Evolutionary conservation across 2,113 vertebrate genomes (phyloP).

Genomic region (Mormyrus lacerda): DNA sequence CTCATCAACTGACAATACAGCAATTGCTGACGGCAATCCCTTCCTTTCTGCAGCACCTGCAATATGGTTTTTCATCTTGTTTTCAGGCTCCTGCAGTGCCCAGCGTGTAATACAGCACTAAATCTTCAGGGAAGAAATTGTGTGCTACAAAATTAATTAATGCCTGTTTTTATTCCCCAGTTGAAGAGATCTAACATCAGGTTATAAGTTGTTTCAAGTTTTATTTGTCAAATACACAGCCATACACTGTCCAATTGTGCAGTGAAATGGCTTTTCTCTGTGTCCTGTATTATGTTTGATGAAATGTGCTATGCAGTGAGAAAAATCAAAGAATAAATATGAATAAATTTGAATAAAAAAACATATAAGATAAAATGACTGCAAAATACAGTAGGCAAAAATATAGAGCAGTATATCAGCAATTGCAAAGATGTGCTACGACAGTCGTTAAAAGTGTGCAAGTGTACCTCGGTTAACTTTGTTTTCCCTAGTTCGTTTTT

Average conservation of each 20-base stretch:
- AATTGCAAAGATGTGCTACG: neutral
- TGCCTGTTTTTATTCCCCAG: neutral
- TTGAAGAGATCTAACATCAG: neutral
- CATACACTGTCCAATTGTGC: neutral
- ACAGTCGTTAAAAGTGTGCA: neutral
- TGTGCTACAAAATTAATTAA: neutral
- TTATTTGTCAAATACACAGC: neutral
- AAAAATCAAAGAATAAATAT: neutral
- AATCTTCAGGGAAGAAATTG: neutral
- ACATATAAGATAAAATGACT: neutral
- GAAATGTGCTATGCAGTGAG: neutral
- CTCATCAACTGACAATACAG: neutral
- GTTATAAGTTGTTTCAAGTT: neutral
- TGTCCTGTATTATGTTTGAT: neutral
- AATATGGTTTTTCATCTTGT: neutral
- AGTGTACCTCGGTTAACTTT: neutral
- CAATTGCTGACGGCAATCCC: neutral
- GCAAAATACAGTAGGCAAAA: neutral
- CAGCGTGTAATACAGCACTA: neutral
- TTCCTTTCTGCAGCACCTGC: neutral
- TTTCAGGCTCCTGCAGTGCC: neutral
- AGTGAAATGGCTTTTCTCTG: neutral
- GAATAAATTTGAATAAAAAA: neutral
- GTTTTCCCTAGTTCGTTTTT: neutral
- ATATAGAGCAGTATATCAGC: neutral